phyloP scores from a whole-genome alignment of 1,140 invertebrate genomes.

The Drosophila sp. region DNA sequence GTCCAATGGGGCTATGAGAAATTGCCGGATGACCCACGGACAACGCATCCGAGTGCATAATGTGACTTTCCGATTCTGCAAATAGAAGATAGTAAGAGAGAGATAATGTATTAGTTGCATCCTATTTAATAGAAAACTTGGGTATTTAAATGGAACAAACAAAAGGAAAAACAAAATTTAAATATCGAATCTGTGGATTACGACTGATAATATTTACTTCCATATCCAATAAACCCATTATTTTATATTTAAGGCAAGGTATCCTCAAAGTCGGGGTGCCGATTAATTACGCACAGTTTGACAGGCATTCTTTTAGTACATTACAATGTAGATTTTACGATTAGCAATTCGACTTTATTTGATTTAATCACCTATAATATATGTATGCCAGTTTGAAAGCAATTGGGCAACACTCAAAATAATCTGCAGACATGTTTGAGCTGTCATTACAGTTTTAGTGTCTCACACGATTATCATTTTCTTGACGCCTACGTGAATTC shows the following conservation, averaged over 20 bases:
- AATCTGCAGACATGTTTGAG: constrained; percentile 1
- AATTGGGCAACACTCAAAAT: neutral
- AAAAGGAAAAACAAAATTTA: no score
- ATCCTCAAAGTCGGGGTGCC: no score
- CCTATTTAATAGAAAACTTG: no score
- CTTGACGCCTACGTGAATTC: constrained; percentile 24
- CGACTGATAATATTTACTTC: no score
- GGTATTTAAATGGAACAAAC: no score
- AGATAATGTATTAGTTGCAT: neutral
- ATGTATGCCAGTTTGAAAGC: constrained; percentile 11
- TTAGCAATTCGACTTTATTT: constrained; percentile 26
- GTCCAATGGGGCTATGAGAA: constrained; percentile 70
- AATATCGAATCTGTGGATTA: no score
- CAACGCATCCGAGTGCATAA: constrained; percentile 72
- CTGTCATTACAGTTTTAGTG: neutral
- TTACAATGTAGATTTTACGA: neutral
- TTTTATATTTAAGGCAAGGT: no score
- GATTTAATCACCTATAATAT: constrained; percentile 15
- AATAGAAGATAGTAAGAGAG: neutral
- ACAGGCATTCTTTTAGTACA: neutral
- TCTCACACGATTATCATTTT: constrained; percentile 2
- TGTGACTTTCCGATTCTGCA: constrained; percentile 74
- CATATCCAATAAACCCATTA: no score
- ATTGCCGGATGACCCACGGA: constrained; percentile 58
- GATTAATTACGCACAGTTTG: neutral